Evolutionary conservation across 2,888 invertebrate species (phyloP), one percentile per base, ranked within the genome.

Genomic region (Nezara viridula): DNA sequence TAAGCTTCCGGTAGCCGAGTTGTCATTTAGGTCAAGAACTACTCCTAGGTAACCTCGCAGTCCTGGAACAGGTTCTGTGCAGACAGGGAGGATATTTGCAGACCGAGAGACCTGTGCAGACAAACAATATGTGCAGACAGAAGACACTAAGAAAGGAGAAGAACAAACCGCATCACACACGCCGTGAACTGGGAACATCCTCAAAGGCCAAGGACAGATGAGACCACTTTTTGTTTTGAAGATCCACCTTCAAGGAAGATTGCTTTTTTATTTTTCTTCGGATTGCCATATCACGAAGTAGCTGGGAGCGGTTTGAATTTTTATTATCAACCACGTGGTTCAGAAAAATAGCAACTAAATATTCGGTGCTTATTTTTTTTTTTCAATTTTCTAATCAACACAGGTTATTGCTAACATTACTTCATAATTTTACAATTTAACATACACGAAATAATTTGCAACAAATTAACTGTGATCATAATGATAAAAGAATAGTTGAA

Each of bases 161-260:
- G 27, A 60, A 60, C 27, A 27, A 27, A 37, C 66, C 7, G 16
- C 32, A 73, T 73, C 37, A 32, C 66, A 73, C n/a, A 81, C 81
- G 81, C n/a, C 81, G 44, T 66, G 47, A 73, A 32, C n/a, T n/a
- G 27, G 73, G 88, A 88, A 66, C 88, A 40, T 88, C 88, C 73
- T 49, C 88, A 88, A 88, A 88, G 88, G 88, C 88, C 88, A 88
- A 88, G 88, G 88, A 12, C 73, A 37, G 32, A 27, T 2, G 12
- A 50, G 44, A 37, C 50, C 55, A 86, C 55, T 86, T 86, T 55
- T 86, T 86, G 55, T 86, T 86, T 86, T 86, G 55, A 86, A 86
- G 86, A 86, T 86, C 52, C 86, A 86, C 86, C 86, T 86, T 86
- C 86, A 86, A 86, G 55, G 52, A 55, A 86, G 37, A 55, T 86